Evolutionary conservation across 2,113 vertebrate genomes (phyloP).

Genomic region (Macroglossus sobrinus): DNA sequence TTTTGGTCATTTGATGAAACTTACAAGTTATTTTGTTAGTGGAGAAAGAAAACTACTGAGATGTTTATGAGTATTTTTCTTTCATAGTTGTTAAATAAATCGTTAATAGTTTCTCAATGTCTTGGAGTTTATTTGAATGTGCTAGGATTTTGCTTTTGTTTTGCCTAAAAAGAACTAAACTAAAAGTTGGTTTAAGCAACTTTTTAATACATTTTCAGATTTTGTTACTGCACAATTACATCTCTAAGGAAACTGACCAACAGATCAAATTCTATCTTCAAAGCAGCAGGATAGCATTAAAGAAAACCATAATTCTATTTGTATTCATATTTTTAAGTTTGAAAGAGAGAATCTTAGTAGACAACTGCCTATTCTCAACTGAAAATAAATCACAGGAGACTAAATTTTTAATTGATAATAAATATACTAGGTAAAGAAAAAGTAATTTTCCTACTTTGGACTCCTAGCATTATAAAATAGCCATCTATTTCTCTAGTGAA

Average conservation of each 20-base stretch:
- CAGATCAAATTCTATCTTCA: neutral
- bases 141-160: neutral
- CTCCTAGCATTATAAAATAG: neutral
- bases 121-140: neutral
- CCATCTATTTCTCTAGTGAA: neutral
- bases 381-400: neutral
- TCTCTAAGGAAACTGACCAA: neutral
- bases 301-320: neutral
- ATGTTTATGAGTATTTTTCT: neutral
- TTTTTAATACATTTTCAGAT: slow-evolving; percentile 17
- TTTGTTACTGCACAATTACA: neutral
- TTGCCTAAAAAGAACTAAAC: neutral
- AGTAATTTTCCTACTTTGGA: neutral
- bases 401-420: slow-evolving; percentile 15
- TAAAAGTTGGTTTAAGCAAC: neutral
- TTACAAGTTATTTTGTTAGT: slow-evolving; percentile 5
- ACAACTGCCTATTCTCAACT: neutral
- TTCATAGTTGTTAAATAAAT: neutral
- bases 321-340: neutral
- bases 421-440: neutral
- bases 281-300: neutral
- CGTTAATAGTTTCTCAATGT: neutral
- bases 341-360: neutral
- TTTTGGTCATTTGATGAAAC: neutral
- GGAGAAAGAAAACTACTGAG: neutral